Percentiles rank a stretch among this genome's conserved stretches.
Conservation (phyloP, 2,113 vertebrate genomes). For the Pithys albifrons region DNA sequence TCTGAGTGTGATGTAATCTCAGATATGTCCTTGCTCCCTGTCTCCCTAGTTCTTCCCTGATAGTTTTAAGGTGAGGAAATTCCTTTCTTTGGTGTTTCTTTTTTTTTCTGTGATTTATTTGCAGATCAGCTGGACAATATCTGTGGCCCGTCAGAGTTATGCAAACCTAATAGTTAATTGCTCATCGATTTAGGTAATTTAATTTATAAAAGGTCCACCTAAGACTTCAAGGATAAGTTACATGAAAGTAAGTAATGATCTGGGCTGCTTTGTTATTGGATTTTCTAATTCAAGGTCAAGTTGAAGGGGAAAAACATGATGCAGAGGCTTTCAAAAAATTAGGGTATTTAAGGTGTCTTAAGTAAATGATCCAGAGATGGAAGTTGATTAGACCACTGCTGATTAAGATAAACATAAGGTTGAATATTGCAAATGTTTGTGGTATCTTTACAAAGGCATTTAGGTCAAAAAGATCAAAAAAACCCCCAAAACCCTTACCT, state of each 20-base stretch:
- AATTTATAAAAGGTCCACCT: background rate
- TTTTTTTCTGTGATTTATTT: background rate
- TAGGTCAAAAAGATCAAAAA: background rate
- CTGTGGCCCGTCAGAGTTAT: background rate
- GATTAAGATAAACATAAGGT: background rate
- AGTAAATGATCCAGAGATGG: background rate
- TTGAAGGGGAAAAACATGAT: background rate
- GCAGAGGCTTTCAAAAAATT: background rate
- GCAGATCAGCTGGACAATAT: background rate
- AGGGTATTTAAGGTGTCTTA: background rate
- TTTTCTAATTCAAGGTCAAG: background rate
- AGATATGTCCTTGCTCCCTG: background rate
- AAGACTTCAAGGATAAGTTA: background rate
- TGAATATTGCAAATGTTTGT: background rate
- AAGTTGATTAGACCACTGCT: background rate
- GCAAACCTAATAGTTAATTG: background rate
- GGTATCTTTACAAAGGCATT: background rate
- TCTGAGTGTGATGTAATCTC: background rate
- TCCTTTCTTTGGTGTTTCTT: background rate
- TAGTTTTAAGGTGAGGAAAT: background rate
- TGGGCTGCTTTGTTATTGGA: background rate
- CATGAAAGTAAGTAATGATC: background rate
- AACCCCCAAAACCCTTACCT: background rate
- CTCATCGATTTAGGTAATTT: background rate
- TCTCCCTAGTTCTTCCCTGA: background rate